Conservation (phyloP, 1,140 invertebrate genomes). For the Drosophila parvula region DNA sequence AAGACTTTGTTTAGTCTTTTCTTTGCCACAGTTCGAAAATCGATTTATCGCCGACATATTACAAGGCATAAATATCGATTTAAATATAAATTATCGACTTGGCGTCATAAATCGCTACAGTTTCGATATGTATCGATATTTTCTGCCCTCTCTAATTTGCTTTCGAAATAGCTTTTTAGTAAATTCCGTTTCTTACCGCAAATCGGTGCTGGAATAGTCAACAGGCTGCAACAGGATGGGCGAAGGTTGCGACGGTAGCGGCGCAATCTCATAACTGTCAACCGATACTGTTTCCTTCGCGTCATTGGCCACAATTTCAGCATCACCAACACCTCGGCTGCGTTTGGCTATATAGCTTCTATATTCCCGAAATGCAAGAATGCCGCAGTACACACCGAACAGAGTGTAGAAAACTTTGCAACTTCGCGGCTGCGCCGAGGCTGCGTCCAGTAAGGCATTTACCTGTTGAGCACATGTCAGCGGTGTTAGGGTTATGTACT, state of each 20-base stretch:
- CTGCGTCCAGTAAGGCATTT: constrained; percentile 17
- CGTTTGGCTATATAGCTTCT: background rate
- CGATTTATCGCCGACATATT: too few species aligned
- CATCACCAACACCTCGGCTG: background rate
- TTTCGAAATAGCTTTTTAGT: too few species aligned
- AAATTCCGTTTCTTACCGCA: background rate
- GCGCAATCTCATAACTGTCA: background rate
- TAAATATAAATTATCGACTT: too few species aligned
- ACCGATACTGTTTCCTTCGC: background rate
- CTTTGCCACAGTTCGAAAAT: too few species aligned
- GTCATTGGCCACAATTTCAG: background rate
- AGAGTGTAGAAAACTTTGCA: constrained; percentile 18
- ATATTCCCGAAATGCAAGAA: constrained; percentile 24
- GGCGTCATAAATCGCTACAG: too few species aligned
- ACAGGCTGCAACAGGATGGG: constrained; percentile 23
- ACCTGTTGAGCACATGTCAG: constrained; percentile 32
- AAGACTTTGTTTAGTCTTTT: too few species aligned
- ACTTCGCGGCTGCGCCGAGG: background rate
- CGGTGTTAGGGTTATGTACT: constrained; percentile 45
- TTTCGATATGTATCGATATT: too few species aligned
- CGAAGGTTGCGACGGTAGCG: background rate
- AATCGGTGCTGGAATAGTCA: constrained; percentile 8
- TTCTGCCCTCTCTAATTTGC: too few species aligned
- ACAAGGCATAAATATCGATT: too few species aligned
- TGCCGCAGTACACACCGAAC: constrained; percentile 38